Conservation (phyloP, 2,797 vertebrate species). For the Ptychobarbus kaznakovi region DNA sequence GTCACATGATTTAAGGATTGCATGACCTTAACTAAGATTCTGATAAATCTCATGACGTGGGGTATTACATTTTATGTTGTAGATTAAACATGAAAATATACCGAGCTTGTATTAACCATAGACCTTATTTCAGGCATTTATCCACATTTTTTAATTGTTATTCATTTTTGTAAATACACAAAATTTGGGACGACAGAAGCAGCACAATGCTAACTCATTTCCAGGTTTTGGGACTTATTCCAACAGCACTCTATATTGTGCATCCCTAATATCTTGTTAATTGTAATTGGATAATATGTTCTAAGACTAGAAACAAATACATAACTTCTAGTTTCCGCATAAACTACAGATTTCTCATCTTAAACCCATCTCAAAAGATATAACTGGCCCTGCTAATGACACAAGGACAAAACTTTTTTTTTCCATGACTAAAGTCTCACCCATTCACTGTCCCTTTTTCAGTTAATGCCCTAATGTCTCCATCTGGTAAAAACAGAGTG, state of each 20-base stretch:
- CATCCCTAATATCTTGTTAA: not conserved
- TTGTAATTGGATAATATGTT: not conserved
- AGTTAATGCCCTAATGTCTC: not conserved
- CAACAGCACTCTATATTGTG: not conserved
- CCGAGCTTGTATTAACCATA: not conserved
- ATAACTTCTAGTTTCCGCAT: not conserved
- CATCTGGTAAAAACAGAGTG: slow-evolving; percentile 4
- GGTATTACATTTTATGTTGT: not conserved
- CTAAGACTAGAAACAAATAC: not conserved
- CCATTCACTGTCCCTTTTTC: not conserved
- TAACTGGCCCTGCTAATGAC: not conserved
- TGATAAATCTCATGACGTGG: not conserved
- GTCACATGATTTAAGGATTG: not conserved
- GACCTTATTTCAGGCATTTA: not conserved
- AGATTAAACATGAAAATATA: not conserved
- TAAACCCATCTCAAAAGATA: not conserved
- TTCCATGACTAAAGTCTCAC: not conserved
- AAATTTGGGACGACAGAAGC: not conserved
- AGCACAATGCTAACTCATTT: not conserved
- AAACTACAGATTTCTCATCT: not conserved
- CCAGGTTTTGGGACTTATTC: not conserved
- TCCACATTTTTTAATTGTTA: not conserved
- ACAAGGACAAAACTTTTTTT: not conserved
- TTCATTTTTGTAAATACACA: too few species aligned
- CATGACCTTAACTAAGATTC: not conserved